Percentiles rank a stretch among this genome's conserved stretches.
phyloP scores from a whole-genome alignment of 2,888 invertebrate genomes.

The Platyscelio sp. region DNA sequence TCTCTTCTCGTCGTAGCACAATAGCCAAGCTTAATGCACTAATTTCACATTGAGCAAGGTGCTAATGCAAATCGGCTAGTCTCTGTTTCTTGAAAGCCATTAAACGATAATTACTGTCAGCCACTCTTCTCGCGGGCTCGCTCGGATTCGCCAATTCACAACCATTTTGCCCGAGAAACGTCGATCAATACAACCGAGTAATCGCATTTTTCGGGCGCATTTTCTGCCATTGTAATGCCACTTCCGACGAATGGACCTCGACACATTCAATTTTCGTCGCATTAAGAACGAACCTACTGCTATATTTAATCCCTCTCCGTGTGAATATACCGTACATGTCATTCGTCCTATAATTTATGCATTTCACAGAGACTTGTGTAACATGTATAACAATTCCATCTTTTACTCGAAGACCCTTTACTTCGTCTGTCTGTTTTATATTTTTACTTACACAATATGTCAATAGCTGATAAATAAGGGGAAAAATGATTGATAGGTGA shows the following conservation, averaged over 20 bases:
- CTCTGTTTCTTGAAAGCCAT: slow-evolving; percentile 68
- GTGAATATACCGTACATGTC: neutral
- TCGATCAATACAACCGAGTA: slow-evolving; percentile 62
- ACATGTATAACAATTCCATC: slow-evolving; percentile 14
- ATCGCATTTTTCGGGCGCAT: slow-evolving; percentile 59
- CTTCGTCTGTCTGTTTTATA: too few species aligned
- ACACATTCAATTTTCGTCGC: slow-evolving; percentile 53
- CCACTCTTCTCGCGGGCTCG: slow-evolving; percentile 58
- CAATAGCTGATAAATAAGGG: too few species aligned
- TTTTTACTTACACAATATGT: too few species aligned
- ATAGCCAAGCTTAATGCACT: slow-evolving; percentile 54
- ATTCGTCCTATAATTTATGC: slow-evolving; percentile 20
- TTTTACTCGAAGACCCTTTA: slow-evolving; percentile 2
- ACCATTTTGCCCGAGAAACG: slow-evolving; percentile 56
- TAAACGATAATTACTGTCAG: slow-evolving; percentile 68
- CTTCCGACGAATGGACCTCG: slow-evolving; percentile 59
- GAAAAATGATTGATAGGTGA: too few species aligned
- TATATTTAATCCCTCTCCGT: slow-evolving; percentile 21
- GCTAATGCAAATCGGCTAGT: slow-evolving; percentile 67
- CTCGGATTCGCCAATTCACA: slow-evolving; percentile 64
- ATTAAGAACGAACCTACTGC: slow-evolving; percentile 35
- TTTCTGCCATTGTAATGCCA: slow-evolving; percentile 62
- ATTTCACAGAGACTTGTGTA: slow-evolving; percentile 9
- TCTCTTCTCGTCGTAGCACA: slow-evolving; percentile 46
- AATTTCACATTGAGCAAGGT: slow-evolving; percentile 63